These are phyloP conservation scores for Allygus modestus DNA, from an alignment of 2,888 invertebrate species.

Conservation along the genomic window DNA sequence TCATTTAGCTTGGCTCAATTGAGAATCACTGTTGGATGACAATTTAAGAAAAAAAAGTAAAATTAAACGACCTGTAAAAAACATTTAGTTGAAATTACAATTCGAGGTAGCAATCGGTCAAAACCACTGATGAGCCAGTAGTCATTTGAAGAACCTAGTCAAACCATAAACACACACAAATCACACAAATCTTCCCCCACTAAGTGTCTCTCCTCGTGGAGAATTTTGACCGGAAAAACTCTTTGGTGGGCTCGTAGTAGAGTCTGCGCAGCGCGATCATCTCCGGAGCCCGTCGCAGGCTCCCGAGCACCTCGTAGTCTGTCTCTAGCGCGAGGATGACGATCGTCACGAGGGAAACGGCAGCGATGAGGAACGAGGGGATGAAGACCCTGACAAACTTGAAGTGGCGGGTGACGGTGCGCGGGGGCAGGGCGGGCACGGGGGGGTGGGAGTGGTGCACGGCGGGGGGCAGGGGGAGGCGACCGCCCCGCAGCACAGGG, in stretches of 20 bases:
- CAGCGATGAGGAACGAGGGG: slow-evolving; percentile 87
- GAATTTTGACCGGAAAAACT: slow-evolving; percentile 77
- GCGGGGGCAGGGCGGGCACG: slow-evolving; percentile 70
- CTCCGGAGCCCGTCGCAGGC: slow-evolving; percentile 86
- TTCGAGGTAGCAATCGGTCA: slow-evolving; percentile 36
- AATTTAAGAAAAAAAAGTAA: too few species aligned
- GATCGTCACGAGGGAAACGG: slow-evolving; percentile 82
- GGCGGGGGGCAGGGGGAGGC: slow-evolving; percentile 68
- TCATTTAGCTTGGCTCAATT: too few species aligned
- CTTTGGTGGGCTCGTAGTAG: slow-evolving; percentile 90
- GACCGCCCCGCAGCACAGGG: slow-evolving; percentile 71
- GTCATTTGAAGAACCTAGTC: background rate
- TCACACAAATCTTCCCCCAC: background rate
- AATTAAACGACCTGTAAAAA: too few species aligned
- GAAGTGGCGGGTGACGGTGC: slow-evolving; percentile 76
- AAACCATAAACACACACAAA: background rate
- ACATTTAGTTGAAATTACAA: background rate
- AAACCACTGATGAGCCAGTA: background rate
- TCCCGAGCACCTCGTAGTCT: slow-evolving; percentile 84
- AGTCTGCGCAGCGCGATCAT: slow-evolving; percentile 85
- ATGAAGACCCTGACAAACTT: slow-evolving; percentile 85
- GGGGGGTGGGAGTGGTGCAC: slow-evolving; percentile 59
- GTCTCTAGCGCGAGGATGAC: slow-evolving; percentile 88
- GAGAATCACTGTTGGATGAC: too few species aligned
- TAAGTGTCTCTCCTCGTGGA: slow-evolving; percentile 60